Conservation (phyloP, 2,113 vertebrate species). For the Vidua chalybeata region DNA sequence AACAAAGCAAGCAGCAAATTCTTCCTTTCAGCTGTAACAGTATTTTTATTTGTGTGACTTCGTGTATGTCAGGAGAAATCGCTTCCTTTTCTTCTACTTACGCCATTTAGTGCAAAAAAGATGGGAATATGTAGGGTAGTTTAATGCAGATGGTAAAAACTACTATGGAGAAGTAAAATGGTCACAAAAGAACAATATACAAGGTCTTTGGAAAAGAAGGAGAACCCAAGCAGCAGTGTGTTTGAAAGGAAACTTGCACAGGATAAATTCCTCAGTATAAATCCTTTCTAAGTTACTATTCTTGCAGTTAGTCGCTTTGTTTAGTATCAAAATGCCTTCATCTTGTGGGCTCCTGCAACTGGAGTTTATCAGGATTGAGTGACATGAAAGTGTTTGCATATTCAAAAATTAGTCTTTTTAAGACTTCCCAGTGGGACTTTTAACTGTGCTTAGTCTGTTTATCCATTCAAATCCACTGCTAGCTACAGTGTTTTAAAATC, state of each 20-base stretch:
- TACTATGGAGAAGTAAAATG: neutral
- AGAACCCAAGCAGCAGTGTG: neutral
- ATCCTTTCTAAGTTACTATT: neutral
- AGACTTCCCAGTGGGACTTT: conserved; percentile 26
- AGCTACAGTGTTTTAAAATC: conserved; percentile 20
- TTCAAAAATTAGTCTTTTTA: conserved; percentile 45
- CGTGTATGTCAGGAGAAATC: neutral
- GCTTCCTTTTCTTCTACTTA: neutral
- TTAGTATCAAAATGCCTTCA: conserved; percentile 10
- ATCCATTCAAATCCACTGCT: conserved; percentile 20
- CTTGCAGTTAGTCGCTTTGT: conserved; percentile 16
- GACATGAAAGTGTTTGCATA: conserved; percentile 18
- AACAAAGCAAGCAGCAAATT: neutral
- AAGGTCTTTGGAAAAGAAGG: neutral
- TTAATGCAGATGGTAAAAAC: neutral
- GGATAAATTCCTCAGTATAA: neutral
- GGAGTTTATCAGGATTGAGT: conserved; percentile 28
- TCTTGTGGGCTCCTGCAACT: neutral
- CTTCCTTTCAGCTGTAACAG: neutral
- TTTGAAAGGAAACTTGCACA: neutral
- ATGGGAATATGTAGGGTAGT: neutral
- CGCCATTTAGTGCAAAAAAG: neutral
- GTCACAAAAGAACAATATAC: neutral
- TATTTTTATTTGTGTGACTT: neutral
- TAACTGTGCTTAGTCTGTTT: conserved; percentile 46